Base-by-base conservation (phyloP, 2,797 vertebrate genomes). In the Brachyrhaphis roseni region DNA sequence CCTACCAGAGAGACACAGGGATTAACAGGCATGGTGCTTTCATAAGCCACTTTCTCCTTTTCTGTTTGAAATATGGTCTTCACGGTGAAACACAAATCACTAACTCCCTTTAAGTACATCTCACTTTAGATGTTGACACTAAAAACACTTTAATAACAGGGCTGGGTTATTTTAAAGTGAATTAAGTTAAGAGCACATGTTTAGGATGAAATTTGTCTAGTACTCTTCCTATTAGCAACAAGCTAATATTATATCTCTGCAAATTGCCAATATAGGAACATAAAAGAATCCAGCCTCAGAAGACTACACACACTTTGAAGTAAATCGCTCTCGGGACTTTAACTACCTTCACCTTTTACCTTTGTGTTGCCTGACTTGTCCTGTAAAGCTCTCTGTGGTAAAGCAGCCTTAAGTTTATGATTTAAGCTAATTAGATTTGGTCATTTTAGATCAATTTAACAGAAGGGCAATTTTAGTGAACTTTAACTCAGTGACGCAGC, bases 1-100 rank as follows among this genome's bases (percentile, higher is more conserved):
- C 88, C 88, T 77, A 76, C 81, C 78, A 82, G 66, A 79, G 84
- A 82, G 85, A 91, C 81, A 86, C 85, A 82, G 82, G 90, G 91
- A 93, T 92, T 92, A 91, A 89, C 86, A 87, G 86, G 82, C 47
- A 71, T 87, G 85, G 83, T 85, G 85, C 86, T 89, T 78, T 87
- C 73, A 84, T 78, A 84, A 91, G 59, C 84, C 84, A 85, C 86
- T 92, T 90, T 86, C 84, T 84, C 82, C 78, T 76, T 79, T 84
- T 11, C 84, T 72, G 85, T 91, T 90, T 92, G 90, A 94, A 86
- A 90, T 86, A 82, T 78, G 80, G 80, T 46, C 76, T 74, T 41
- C 78, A 39, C 53, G 74, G 72, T 70, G 72, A 81, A 84, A 81
- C 77, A 64, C 64, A 76, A 81, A 78, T 74, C 43, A 34, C 76